phyloP scores from a whole-genome alignment of 2,888 invertebrate species.

The Chorisops tibialis region DNA sequence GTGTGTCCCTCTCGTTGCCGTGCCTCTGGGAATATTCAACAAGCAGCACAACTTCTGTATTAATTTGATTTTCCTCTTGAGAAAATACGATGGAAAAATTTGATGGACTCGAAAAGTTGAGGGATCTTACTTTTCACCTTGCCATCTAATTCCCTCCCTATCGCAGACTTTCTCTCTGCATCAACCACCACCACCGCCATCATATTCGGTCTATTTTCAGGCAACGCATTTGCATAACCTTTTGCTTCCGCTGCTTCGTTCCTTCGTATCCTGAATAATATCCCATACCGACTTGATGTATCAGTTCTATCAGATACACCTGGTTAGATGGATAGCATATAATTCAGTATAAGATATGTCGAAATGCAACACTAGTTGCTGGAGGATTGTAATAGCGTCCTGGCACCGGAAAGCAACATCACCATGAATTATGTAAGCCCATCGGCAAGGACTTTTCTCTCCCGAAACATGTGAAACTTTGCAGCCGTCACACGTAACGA shows the following conservation, averaged over 20 bases:
- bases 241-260: not conserved
- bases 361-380: not conserved
- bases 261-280: not conserved
- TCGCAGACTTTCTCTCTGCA: not conserved
- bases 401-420: not conserved
- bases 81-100: slow-evolving; percentile 32
- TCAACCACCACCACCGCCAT: not conserved
- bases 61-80: slow-evolving; percentile 34
- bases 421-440: slow-evolving; percentile 12
- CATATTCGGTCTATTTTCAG: not conserved
- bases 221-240: not conserved
- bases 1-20: slow-evolving; percentile 4
- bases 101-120: slow-evolving; percentile 30
- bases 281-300: slow-evolving; percentile 16
- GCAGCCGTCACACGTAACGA: not conserved
- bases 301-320: slow-evolving; percentile 26
- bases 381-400: not conserved
- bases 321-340: slow-evolving; percentile 19
- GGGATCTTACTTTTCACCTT: slow-evolving; percentile 20
- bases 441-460: not conserved
- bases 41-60: slow-evolving; percentile 27
- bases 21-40: slow-evolving; percentile 14
- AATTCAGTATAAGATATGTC: not conserved
- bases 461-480: not conserved
- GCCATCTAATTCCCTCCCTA: too few species aligned